Evolutionary conservation across 1,140 invertebrate species (phyloP).

Genomic region (Drosophila parvula): DNA sequence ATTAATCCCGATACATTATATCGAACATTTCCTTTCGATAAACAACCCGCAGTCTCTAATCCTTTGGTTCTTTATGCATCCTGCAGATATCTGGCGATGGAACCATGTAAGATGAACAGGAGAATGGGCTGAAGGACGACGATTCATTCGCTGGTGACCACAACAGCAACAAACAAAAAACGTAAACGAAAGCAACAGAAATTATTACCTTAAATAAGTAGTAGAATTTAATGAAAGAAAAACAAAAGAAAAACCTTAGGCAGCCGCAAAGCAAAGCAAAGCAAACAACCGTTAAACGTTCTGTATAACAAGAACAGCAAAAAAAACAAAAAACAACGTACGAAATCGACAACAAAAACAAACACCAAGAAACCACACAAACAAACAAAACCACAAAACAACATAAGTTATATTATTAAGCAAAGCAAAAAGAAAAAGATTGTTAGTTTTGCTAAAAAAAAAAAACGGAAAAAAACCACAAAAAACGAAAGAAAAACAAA

Average conservation of each 20-base stretch:
- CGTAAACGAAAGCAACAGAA: constrained; percentile 77
- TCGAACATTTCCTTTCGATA: background rate
- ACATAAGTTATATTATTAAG: constrained; percentile 36
- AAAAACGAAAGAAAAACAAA: constrained; percentile 14
- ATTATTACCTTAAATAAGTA: constrained; percentile 82
- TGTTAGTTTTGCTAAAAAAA: constrained; percentile 44
- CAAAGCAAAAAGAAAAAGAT: constrained; percentile 22
- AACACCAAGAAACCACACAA: constrained; percentile 23
- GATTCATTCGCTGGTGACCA: constrained; percentile 40
- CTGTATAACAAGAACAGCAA: constrained; percentile 49
- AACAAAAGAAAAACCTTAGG: constrained; percentile 20
- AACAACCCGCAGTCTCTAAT: background rate
- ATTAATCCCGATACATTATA: background rate
- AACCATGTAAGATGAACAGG: constrained; percentile 60
- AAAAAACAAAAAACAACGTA: constrained; percentile 21
- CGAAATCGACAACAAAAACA: constrained; percentile 22
- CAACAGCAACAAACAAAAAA: constrained; percentile 14
- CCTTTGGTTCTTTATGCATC: background rate
- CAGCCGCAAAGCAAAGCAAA: constrained; percentile 26
- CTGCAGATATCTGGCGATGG: constrained; percentile 71
- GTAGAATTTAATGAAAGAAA: constrained; percentile 72
- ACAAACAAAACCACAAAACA: constrained; percentile 11
- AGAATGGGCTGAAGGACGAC: background rate
- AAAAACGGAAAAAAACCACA: constrained; percentile 14
- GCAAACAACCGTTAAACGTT: constrained; percentile 34